These are phyloP conservation scores for Nycteola revayana DNA, from an alignment of 2,888 invertebrate genomes.

Conservation along the genomic window DNA sequence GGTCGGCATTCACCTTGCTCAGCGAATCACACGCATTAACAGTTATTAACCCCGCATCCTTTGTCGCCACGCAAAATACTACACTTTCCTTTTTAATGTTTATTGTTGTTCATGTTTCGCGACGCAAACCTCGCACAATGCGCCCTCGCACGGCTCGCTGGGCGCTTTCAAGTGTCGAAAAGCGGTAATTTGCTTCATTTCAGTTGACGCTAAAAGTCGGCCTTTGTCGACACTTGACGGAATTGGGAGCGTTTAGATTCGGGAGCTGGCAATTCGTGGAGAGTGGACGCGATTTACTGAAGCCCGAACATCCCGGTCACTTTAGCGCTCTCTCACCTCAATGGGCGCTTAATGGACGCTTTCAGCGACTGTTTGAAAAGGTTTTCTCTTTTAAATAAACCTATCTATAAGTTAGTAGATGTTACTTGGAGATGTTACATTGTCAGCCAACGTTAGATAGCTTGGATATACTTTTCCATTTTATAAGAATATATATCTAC, in stretches of 20 bases:
- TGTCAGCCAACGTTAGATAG: not conserved
- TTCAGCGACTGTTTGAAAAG: conserved; percentile 46
- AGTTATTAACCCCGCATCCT: conserved; percentile 65
- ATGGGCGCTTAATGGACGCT: conserved; percentile 54
- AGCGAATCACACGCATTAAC: conserved; percentile 72
- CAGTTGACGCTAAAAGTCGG: conserved; percentile 77
- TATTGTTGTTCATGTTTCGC: conserved; percentile 80
- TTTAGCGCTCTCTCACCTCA: conserved; percentile 52
- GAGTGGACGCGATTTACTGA: conserved; percentile 65
- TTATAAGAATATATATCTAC: no score
- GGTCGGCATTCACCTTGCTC: conserved; percentile 60
- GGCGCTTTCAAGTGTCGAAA: conserved; percentile 75
- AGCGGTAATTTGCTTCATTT: conserved; percentile 79
- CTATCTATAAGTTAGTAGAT: conserved; percentile 7
- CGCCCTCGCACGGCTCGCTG: conserved; percentile 64
- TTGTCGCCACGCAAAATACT: conserved; percentile 75
- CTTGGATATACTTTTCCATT: no score
- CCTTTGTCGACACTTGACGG: conserved; percentile 76
- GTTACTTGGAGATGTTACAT: not conserved
- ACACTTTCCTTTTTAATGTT: conserved; percentile 79
- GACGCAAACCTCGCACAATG: conserved; percentile 75
- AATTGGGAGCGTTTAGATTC: conserved; percentile 79
- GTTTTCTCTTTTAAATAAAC: conserved; percentile 36
- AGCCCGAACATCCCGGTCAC: conserved; percentile 37
- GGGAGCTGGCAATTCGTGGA: conserved; percentile 71